Evolutionary conservation across 2,888 invertebrate species (phyloP).

Genomic region (Tethea ocularis): DNA sequence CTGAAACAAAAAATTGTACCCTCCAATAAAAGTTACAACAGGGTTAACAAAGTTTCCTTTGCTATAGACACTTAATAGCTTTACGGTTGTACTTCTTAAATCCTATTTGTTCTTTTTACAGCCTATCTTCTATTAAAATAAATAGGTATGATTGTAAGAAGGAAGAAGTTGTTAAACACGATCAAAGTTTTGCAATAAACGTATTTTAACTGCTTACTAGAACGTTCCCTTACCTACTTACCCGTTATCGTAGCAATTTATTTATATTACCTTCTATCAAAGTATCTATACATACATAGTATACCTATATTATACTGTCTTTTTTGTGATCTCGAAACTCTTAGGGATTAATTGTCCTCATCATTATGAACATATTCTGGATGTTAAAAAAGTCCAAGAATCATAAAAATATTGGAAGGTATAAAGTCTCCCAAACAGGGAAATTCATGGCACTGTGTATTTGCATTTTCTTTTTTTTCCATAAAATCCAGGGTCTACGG

Average conservation of each 20-base stretch:
- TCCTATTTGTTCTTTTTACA: slow-evolving; percentile 4
- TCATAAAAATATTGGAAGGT: not conserved
- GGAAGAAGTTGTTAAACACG: not conserved
- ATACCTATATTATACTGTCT: no score
- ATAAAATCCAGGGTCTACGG: slow-evolving; percentile 19
- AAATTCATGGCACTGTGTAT: not conserved
- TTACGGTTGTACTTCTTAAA: not conserved
- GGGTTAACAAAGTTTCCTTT: not conserved
- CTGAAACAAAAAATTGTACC: not conserved
- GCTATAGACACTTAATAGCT: slow-evolving; percentile 1
- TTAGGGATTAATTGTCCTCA: no score
- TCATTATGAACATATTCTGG: no score
- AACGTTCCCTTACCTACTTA: not conserved
- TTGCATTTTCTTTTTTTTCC: not conserved
- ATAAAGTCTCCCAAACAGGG: not conserved
- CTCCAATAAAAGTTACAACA: slow-evolving; percentile 3
- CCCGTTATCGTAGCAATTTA: not conserved
- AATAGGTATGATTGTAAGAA: slow-evolving; percentile 4
- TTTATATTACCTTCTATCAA: not conserved
- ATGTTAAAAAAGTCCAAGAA: not conserved
- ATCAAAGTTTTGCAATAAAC: slow-evolving; percentile 7
- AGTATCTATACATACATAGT: not conserved
- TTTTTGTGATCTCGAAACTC: no score
- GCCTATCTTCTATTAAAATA: not conserved
- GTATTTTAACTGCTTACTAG: not conserved